These are phyloP conservation scores for Paguma larvata DNA, from an alignment of 2,797 vertebrate genomes.

Conservation along the genomic window DNA sequence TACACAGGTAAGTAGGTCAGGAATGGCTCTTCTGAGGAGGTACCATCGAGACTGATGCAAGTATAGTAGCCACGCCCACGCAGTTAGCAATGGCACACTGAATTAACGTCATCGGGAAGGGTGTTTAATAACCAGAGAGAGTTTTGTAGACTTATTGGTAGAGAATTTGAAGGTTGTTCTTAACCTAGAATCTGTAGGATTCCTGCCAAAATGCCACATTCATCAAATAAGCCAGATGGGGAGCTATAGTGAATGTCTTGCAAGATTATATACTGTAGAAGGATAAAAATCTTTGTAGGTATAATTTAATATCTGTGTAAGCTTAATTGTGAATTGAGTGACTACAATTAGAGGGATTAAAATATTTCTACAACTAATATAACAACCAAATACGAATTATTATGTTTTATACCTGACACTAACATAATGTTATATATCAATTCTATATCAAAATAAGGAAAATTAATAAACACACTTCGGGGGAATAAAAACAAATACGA, in stretches of 20 bases:
- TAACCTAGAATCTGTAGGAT: neutral
- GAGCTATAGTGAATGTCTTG: neutral
- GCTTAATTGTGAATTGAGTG: neutral
- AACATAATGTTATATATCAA: neutral
- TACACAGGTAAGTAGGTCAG: neutral
- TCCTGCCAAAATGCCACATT: neutral
- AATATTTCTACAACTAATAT: constrained; percentile 26
- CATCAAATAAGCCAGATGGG: neutral
- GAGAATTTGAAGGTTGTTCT: neutral
- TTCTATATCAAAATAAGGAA: neutral
- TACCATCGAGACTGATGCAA: neutral
- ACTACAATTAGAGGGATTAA: constrained; percentile 1
- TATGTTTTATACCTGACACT: neutral
- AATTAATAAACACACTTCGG: neutral
- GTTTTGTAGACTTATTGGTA: neutral
- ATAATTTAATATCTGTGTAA: constrained; percentile 36
- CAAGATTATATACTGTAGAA: neutral
- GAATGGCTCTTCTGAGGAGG: neutral
- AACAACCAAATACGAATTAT: neutral
- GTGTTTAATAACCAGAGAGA: neutral
- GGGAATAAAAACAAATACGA: neutral
- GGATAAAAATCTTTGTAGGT: neutral
- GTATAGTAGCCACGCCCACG: neutral
- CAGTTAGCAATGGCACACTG: neutral
- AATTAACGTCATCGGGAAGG: neutral